These are phyloP conservation scores for Chrosomus eos DNA, from an alignment of 2,797 vertebrate species.

Conservation along the genomic window DNA sequence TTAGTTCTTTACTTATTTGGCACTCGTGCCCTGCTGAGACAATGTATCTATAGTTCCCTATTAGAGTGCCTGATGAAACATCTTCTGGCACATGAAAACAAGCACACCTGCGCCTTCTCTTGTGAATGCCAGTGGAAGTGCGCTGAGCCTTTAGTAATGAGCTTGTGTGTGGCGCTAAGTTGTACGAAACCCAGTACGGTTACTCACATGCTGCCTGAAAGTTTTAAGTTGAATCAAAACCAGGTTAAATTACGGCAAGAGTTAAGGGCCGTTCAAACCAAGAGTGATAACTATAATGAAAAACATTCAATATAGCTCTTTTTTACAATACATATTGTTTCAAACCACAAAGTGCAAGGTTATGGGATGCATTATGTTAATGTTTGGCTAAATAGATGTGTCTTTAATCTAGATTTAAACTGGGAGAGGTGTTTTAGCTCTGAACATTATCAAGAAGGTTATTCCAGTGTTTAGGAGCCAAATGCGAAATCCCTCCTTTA, in stretches of 20 bases:
- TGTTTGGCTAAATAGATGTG: no score
- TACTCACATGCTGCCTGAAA: conserved; percentile 13
- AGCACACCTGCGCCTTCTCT: conserved; percentile 46
- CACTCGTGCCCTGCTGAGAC: conserved; percentile 45
- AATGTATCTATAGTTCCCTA: conserved; percentile 56
- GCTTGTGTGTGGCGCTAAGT: conserved; percentile 16
- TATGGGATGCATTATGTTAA: background rate
- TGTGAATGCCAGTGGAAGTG: conserved; percentile 50
- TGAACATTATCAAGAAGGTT: no score
- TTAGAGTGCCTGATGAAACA: conserved; percentile 47
- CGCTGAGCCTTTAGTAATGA: conserved; percentile 51
- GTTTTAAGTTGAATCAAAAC: conserved; percentile 6
- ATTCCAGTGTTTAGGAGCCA: no score
- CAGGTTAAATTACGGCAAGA: background rate
- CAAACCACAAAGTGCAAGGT: background rate
- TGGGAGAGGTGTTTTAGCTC: no score
- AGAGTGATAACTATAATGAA: background rate
- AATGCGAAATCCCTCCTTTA: no score
- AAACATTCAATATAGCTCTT: background rate
- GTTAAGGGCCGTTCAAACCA: background rate
- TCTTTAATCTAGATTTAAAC: no score
- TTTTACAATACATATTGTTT: background rate
- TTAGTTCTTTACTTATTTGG: conserved; percentile 52
- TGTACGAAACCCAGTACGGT: conserved; percentile 32
- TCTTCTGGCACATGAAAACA: conserved; percentile 39